phyloP scores from a whole-genome alignment of 2,113 vertebrate genomes.

The Petrocephalus microphthalmus region DNA sequence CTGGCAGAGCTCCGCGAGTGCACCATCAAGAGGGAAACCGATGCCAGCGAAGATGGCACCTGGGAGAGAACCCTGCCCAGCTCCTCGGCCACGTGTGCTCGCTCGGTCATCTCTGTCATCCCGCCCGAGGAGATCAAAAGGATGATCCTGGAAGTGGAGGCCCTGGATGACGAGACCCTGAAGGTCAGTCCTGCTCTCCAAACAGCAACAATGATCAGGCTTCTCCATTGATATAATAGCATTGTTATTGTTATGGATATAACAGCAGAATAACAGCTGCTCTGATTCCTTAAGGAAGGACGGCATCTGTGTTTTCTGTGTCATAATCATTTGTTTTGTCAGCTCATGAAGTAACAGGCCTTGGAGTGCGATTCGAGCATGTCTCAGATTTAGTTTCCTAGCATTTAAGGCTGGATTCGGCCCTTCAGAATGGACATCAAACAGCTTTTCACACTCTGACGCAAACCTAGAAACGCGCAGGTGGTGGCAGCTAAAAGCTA shows the following conservation, averaged over 20 bases:
- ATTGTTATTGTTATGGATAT: too few relatives aligned
- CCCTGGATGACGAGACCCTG: conserved; percentile 72
- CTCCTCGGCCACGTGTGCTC: conserved; percentile 48
- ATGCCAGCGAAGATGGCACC: conserved; percentile 33
- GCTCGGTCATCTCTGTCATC: conserved; percentile 79
- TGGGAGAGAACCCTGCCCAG: conserved; percentile 36
- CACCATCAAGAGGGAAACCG: conserved; percentile 56
- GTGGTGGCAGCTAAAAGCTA: neutral
- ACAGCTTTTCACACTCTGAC: neutral
- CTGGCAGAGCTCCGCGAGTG: conserved; percentile 76
- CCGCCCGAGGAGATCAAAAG: conserved; percentile 67
- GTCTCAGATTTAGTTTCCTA: neutral
- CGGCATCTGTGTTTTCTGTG: conserved; percentile 25
- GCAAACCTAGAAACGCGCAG: neutral
- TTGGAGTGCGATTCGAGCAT: neutral
- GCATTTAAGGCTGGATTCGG: neutral
- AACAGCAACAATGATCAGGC: neutral
- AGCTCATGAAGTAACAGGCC: neutral
- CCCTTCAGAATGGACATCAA: neutral
- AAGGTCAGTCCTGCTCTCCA: conserved; percentile 60
- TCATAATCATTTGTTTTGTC: conserved; percentile 5
- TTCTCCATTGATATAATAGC: neutral
- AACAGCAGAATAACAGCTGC: neutral
- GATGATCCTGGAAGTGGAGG: conserved; percentile 80
- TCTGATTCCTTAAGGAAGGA: conserved; percentile 1